phyloP scores from a whole-genome alignment of 2,797 vertebrate species.

The Mus spretus region DNA sequence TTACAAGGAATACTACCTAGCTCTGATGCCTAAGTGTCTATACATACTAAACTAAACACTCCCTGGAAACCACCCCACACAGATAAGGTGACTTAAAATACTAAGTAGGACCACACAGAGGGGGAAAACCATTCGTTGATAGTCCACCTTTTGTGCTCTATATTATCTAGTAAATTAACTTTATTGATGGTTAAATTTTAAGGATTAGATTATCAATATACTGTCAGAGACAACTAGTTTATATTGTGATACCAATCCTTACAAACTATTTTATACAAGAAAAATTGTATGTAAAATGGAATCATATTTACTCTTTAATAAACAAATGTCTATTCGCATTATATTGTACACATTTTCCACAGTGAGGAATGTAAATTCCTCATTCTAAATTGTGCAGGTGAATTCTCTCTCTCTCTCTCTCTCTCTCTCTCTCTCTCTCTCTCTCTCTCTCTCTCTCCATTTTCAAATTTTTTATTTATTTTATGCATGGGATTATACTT shows the following conservation, averaged over 20 bases:
- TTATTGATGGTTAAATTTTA: conserved; percentile 33
- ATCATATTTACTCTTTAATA: background rate
- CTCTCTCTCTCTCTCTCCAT: background rate
- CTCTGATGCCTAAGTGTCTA: background rate
- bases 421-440: background rate
- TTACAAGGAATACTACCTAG: background rate
- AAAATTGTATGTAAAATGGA: background rate
- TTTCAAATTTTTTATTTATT: background rate
- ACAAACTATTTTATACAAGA: background rate
- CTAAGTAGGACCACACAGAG: background rate
- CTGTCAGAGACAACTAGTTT: background rate
- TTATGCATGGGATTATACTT: background rate
- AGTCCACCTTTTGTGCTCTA: background rate
- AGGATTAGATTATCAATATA: background rate
- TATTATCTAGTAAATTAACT: conserved; percentile 16
- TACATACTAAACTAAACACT: background rate
- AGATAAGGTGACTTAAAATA: background rate
- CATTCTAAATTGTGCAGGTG: background rate
- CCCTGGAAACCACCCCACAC: background rate
- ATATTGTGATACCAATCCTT: conserved; percentile 11
- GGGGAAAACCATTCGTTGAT: background rate
- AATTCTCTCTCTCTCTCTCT: background rate
- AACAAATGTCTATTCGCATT: background rate
- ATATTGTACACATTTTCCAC: background rate
- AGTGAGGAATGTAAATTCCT: background rate